Base-by-base conservation (phyloP, 1,140 invertebrate species). In the Aphelenchoides besseyi region DNA sequence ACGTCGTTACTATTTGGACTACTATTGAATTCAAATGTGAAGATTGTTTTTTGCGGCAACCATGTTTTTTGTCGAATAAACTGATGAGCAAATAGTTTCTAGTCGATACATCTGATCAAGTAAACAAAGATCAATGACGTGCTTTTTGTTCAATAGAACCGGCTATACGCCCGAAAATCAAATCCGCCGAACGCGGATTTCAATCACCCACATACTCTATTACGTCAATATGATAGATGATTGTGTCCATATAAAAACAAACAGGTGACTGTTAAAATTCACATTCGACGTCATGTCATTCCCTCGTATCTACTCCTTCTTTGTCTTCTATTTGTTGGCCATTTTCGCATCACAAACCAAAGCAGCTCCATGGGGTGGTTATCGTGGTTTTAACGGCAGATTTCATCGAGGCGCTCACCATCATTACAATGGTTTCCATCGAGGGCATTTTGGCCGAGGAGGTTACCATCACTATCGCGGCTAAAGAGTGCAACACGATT, bases 251-350 rank as follows among this genome's bases (percentile, higher is more conserved):
- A 41, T 8, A 41, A 41, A n/a, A 41, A 41, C 37, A 41, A 8
- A 5, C n/a, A 5, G 37, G 5, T 41, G n/a, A 41, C 5, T 5
- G 5, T 41, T n/a, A 41, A 41, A 41, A 41, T n/a, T 8, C 37
- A 5, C n/a, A 41, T 5, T 41, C n/a, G 37, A 41, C n/a, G 5
- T 8, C 5, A n/a, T 8, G 5, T 5, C n/a, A 8, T 41, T 41
- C 37, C 37, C 5, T n/a, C 37, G 5, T 41, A 41, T 41, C n/a
- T n/a, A 41, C 37, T 41, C 5, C n/a, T 41, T n/a, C n/a, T 41
- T 41, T 41, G 37, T 41, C n/a, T n/a, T n/a, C n/a, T 41, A 41
- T 41, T 41, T 41, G 37, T 41, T n/a, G n/a, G 37, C n/a, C 37
- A 41, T 41, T 41, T 41, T n/a, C 37, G n/a, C 5, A 41, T 8